Evolutionary conservation across 2,113 vertebrate genomes (phyloP).

Genomic region (Psephotus haematonotus): DNA sequence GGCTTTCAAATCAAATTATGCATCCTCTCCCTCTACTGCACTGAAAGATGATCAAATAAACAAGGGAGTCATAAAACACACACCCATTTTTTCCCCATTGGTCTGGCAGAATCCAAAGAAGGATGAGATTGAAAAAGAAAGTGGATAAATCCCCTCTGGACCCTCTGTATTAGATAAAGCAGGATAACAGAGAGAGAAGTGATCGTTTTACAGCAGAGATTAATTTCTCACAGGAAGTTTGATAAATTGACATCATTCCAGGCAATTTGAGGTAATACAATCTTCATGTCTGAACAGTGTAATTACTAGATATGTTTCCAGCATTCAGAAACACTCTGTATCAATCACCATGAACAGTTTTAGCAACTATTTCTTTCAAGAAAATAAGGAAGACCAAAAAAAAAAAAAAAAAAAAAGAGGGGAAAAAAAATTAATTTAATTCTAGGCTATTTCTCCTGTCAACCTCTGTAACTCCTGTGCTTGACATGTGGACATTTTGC

Average conservation of each 20-base stretch:
- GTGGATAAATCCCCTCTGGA: slow-evolving; percentile 15
- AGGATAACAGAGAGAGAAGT: slow-evolving; percentile 35
- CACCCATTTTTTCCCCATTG: neutral
- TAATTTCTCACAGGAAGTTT: slow-evolving; percentile 52
- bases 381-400: neutral
- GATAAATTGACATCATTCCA: slow-evolving; percentile 69
- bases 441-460: neutral
- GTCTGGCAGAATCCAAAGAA: slow-evolving; percentile 24
- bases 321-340: slow-evolving; percentile 45
- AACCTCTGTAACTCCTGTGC: neutral
- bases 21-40: neutral
- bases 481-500: neutral
- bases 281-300: slow-evolving; percentile 54
- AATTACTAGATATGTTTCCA: slow-evolving; percentile 62
- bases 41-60: slow-evolving; percentile 40
- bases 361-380: neutral
- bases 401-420: neutral
- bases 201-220: slow-evolving; percentile 38
- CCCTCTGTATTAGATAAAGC: slow-evolving; percentile 52
- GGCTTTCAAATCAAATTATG: slow-evolving; percentile 56
- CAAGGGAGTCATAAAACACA: slow-evolving; percentile 14
- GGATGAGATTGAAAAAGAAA: slow-evolving; percentile 15
- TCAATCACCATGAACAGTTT: slow-evolving; percentile 30
- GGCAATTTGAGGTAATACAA: slow-evolving; percentile 67
- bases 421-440: neutral